These are phyloP conservation scores for Platerodrilus igneus DNA, from an alignment of 2,888 invertebrate species.

Conservation along the genomic window DNA sequence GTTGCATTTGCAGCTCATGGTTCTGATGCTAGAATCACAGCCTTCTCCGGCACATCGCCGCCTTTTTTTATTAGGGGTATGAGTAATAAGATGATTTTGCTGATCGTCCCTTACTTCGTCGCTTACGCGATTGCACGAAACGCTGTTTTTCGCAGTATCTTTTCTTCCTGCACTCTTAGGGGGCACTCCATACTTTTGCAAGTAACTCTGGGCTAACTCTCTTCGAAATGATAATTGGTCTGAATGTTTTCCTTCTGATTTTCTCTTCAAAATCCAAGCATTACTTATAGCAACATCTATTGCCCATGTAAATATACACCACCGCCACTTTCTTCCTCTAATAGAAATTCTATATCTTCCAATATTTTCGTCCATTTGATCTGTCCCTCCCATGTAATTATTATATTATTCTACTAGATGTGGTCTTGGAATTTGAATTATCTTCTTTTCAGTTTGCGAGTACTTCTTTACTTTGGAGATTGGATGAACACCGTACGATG, in stretches of 20 bases:
- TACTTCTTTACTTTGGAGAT: conserved; percentile 14
- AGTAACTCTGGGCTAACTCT: conserved; percentile 22
- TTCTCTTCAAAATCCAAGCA: conserved; percentile 23
- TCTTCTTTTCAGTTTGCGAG: conserved; percentile 25
- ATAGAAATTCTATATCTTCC: conserved; percentile 28
- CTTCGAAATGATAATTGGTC: conserved; percentile 21
- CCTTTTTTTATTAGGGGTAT: conserved; percentile 10
- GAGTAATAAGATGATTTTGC: conserved; percentile 10
- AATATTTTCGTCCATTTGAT: conserved; percentile 29
- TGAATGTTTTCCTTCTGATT: conserved; percentile 6
- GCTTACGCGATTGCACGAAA: no score
- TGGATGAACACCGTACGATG: conserved; percentile 12
- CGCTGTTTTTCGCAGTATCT: no score
- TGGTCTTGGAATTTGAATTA: conserved; percentile 16
- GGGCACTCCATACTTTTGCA: conserved; percentile 13
- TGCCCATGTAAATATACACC: conserved; percentile 26
- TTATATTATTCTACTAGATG: conserved; percentile 19
- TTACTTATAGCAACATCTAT: no score
- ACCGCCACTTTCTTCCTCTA: conserved; percentile 32
- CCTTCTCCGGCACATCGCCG: conserved; percentile 5
- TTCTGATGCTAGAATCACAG: not conserved
- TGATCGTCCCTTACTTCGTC: conserved; percentile 14
- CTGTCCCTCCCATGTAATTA: conserved; percentile 18
- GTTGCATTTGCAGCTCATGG: conserved; percentile 8
- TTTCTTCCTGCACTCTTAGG: conserved; percentile 11